phyloP scores from a whole-genome alignment of 2,113 vertebrate genomes.

The Phrynosoma blainvillii region DNA sequence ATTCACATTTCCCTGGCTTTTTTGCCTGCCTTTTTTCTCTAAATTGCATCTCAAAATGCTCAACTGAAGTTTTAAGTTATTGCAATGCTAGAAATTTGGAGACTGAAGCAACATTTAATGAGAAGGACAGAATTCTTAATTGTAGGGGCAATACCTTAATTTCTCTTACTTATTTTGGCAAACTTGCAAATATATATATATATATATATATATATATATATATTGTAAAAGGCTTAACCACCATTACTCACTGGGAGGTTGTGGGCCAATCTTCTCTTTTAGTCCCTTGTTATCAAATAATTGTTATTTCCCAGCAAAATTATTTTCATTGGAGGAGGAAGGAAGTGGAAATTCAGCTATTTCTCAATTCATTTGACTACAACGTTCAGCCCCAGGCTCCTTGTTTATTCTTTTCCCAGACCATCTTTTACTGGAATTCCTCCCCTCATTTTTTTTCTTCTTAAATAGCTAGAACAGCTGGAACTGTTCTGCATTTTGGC shows the following conservation, averaged over 20 bases:
- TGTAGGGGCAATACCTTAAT: too few species aligned
- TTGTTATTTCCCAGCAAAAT: constrained; percentile 49
- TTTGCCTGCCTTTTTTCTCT: too few species aligned
- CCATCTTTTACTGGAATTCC: constrained; percentile 67
- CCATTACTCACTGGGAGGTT: neutral
- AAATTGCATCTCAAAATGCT: too few species aligned
- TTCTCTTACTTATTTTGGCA: too few species aligned
- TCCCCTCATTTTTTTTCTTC: constrained; percentile 15
- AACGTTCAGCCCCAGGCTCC: constrained; percentile 64
- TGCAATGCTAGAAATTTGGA: too few species aligned
- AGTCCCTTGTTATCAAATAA: constrained; percentile 46
- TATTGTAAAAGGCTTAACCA: neutral
- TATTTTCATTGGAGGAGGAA: constrained; percentile 2
- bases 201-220: too few species aligned
- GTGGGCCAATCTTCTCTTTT: constrained; percentile 61
- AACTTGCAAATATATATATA: too few species aligned
- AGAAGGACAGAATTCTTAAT: too few species aligned
- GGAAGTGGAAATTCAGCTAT: constrained; percentile 41
- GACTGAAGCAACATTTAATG: too few species aligned
- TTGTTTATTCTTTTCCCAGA: constrained; percentile 73
- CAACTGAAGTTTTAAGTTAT: too few species aligned
- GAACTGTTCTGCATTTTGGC: constrained; percentile 64
- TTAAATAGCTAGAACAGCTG: constrained; percentile 66
- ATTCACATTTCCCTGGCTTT: too few species aligned
- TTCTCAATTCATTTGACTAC: constrained; percentile 75